These are phyloP conservation scores for Heterotilapia buettikoferi DNA, from an alignment of 2,113 vertebrate species.

Conservation along the genomic window DNA sequence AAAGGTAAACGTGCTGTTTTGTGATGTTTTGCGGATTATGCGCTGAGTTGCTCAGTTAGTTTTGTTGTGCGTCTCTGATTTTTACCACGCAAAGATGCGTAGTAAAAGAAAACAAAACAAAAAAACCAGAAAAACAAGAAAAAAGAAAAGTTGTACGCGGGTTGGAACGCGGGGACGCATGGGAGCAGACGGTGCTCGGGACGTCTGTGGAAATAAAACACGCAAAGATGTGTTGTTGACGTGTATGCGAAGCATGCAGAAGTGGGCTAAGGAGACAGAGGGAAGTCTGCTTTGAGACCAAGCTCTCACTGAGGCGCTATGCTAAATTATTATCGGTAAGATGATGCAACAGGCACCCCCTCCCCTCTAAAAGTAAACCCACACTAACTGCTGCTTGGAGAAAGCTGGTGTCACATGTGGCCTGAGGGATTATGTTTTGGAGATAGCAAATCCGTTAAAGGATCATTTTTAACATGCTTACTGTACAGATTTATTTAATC, in stretches of 20 bases:
- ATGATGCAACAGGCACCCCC: conserved; percentile 8
- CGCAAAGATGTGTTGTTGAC: neutral
- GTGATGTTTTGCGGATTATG: neutral
- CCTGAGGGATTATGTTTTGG: neutral
- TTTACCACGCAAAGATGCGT: neutral
- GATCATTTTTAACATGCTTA: neutral
- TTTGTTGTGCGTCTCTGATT: neutral
- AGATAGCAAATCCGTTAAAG: neutral
- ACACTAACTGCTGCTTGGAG: neutral
- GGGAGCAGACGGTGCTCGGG: no score
- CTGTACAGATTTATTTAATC: neutral
- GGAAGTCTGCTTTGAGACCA: no score
- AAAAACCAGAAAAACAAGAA: fast-evolving
- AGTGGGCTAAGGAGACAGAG: neutral
- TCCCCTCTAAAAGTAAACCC: neutral
- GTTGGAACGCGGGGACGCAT: neutral
- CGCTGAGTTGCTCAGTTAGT: neutral
- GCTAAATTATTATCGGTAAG: neutral
- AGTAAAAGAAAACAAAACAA: neutral
- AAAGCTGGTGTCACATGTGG: neutral
- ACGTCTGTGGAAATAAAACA: neutral
- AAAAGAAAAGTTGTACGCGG: neutral
- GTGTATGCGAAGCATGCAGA: neutral
- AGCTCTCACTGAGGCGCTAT: neutral
- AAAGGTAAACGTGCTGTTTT: conserved; percentile 1